These are phyloP conservation scores for Gobionotothen gibberifrons DNA, from an alignment of 2,797 vertebrate species.

Conservation along the genomic window DNA sequence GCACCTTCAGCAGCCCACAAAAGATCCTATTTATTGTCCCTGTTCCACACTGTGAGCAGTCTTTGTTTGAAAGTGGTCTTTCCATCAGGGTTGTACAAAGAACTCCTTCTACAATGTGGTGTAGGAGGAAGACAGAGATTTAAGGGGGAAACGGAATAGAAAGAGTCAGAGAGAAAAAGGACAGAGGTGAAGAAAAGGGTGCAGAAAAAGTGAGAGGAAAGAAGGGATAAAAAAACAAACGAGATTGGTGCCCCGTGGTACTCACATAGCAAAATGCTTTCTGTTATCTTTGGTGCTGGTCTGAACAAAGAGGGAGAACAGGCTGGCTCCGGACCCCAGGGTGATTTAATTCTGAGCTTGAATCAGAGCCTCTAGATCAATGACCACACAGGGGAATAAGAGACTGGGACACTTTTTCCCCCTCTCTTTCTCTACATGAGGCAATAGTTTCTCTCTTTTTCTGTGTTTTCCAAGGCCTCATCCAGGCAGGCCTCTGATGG, in stretches of 20 bases:
- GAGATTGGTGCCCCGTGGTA: conserved; percentile 70
- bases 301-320: conserved; percentile 75
- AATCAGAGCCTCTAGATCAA: conserved; percentile 78
- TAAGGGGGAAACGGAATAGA: conserved; percentile 37
- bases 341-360: conserved; percentile 77
- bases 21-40: conserved; percentile 78
- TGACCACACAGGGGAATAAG: conserved; percentile 64
- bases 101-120: conserved; percentile 66
- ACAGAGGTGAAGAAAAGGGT: conserved; percentile 50
- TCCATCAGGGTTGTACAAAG: conserved; percentile 79
- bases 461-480: conserved; percentile 37
- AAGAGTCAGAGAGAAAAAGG: conserved; percentile 41
- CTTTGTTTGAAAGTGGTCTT: conserved; percentile 78
- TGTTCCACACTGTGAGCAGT: conserved; percentile 59
- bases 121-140: conserved; percentile 56
- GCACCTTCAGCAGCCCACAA: conserved; percentile 65
- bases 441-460: conserved; percentile 57
- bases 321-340: conserved; percentile 62
- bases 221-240: conserved; percentile 46
- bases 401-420: conserved; percentile 44
- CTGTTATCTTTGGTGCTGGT: conserved; percentile 74
- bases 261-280: conserved; percentile 68
- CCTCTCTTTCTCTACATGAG: conserved; percentile 46
- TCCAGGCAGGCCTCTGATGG: conserved; percentile 34
- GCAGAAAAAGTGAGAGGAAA: conserved; percentile 52